Conservation (phyloP, 2,113 vertebrate species). For the Hirundichthys speculiger region DNA sequence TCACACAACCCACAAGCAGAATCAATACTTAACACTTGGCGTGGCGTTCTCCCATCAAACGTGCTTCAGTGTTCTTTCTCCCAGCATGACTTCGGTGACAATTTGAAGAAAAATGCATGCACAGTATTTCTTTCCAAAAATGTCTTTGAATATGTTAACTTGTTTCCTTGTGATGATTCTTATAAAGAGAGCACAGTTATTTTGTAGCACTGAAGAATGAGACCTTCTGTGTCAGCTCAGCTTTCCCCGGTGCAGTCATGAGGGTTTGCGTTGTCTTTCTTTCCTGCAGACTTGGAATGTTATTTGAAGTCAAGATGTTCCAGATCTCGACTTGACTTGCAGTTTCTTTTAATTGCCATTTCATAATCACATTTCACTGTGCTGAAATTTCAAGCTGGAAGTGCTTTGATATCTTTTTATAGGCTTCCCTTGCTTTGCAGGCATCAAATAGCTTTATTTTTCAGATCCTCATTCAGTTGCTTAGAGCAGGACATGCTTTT, state of each 20-base stretch:
- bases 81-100: neutral
- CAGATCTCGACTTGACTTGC: neutral
- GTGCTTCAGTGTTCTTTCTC: neutral
- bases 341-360: neutral
- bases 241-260: neutral
- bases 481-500: too few species aligned
- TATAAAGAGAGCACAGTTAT: neutral
- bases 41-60: neutral
- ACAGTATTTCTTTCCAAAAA: neutral
- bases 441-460: neutral
- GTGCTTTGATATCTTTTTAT: constrained; percentile 10
- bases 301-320: too few species aligned
- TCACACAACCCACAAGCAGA: neutral
- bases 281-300: neutral
- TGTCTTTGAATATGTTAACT: neutral
- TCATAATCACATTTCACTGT: constrained; percentile 3
- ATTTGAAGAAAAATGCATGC: neutral
- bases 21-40: neutral
- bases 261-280: neutral
- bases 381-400: neutral
- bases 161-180: neutral
- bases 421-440: neutral
- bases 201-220: too few species aligned
- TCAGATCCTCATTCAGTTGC: too few species aligned
- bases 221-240: neutral